Conservation (phyloP, 2,113 vertebrate genomes). For the Onychorhynchus coronatus region DNA sequence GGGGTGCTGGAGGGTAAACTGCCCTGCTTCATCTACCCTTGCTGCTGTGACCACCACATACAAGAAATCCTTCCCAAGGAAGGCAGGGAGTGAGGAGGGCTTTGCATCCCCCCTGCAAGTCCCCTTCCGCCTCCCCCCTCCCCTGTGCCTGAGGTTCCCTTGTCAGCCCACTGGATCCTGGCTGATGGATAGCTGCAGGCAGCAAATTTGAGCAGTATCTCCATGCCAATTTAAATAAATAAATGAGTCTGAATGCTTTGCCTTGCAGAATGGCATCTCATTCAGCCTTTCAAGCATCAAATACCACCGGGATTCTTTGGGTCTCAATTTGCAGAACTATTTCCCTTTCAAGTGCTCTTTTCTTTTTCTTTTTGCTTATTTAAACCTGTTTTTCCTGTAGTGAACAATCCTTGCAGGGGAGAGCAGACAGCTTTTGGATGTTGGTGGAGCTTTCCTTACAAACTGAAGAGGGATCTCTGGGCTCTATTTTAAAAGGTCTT, state of each 20-base stretch:
- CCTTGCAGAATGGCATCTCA: slow-evolving; percentile 48
- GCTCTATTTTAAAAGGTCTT: not conserved
- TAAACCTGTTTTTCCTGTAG: slow-evolving; percentile 44
- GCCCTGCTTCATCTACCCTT: rapidly evolving
- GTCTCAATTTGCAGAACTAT: slow-evolving; percentile 40
- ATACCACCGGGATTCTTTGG: slow-evolving; percentile 49
- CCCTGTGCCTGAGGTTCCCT: not conserved
- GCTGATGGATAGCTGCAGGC: slow-evolving; percentile 38
- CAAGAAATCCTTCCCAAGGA: not conserved
- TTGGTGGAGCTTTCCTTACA: not conserved
- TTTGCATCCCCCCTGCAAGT: not conserved
- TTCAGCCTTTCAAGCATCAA: slow-evolving; percentile 12
- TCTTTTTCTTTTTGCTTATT: slow-evolving; percentile 43
- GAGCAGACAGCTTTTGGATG: not conserved
- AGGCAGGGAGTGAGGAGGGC: not conserved
- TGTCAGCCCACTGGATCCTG: not conserved
- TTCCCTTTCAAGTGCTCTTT: slow-evolving; percentile 33
- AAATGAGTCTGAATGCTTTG: not conserved
- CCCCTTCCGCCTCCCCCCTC: no score
- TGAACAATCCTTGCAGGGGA: not conserved
- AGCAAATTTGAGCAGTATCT: slow-evolving; percentile 14
- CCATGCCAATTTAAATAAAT: slow-evolving; percentile 54
- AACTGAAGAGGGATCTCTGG: not conserved
- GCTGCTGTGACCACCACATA: rapidly evolving
- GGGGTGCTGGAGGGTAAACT: not conserved